Evolutionary conservation across 2,888 invertebrate genomes (phyloP).

Genomic region (Agelastica alni): DNA sequence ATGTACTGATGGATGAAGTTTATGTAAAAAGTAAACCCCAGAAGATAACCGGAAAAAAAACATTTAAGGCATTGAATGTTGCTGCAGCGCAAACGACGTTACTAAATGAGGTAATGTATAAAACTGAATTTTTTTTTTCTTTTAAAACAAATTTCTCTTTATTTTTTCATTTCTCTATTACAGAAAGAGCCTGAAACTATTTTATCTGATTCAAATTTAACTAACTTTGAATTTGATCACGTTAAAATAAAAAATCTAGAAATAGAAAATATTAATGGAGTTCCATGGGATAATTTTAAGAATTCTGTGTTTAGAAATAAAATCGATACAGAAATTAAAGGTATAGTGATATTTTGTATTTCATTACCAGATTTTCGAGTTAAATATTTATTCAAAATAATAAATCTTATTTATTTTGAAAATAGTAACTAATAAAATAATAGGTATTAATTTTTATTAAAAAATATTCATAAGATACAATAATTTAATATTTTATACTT

Average conservation of each 20-base stretch:
- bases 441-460: too few species aligned
- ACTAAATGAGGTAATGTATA: constrained; percentile 42
- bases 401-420: too few species aligned
- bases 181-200: constrained; percentile 25
- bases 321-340: constrained; percentile 32
- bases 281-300: constrained; percentile 48
- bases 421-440: too few species aligned
- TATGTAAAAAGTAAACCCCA: constrained; percentile 39
- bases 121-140: too few species aligned
- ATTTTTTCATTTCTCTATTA: constrained; percentile 7
- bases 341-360: too few species aligned
- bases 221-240: constrained; percentile 24
- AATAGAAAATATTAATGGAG: constrained; percentile 46
- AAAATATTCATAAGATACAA: too few species aligned
- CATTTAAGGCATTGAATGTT: constrained; percentile 38
- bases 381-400: too few species aligned
- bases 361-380: too few species aligned
- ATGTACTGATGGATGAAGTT: constrained; percentile 42
- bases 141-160: too few species aligned
- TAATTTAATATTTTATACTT: too few species aligned
- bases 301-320: constrained; percentile 47
- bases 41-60: constrained; percentile 44
- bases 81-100: constrained; percentile 25
- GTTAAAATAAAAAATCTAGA: constrained; percentile 44
- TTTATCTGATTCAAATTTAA: constrained; percentile 8